Conservation (phyloP, 2,888 invertebrate genomes). For the Hyppa rectilinea region DNA sequence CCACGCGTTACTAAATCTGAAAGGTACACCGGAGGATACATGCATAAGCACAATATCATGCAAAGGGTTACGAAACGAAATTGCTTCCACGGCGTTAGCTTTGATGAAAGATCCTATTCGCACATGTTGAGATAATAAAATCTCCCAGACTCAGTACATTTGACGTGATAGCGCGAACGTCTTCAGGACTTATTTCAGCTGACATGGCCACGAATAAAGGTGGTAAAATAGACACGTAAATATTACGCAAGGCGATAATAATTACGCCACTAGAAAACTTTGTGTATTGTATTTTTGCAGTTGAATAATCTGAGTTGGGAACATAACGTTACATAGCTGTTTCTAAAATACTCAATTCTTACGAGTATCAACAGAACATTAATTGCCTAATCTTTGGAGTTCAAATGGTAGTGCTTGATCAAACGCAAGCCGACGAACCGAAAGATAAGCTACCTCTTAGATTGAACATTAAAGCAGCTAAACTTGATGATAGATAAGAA, state of each 20-base stretch:
- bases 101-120: slow-evolving; percentile 72
- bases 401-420: slow-evolving; percentile 32
- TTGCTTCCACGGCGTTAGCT: slow-evolving; percentile 76
- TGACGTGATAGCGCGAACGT: slow-evolving; percentile 45
- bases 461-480: slow-evolving; percentile 36
- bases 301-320: slow-evolving; percentile 8
- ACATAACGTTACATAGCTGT: slow-evolving; percentile 7
- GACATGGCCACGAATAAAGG: slow-evolving; percentile 44
- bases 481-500: slow-evolving; percentile 29
- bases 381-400: slow-evolving; percentile 27
- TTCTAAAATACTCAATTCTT: slow-evolving; percentile 23
- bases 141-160: slow-evolving; percentile 54
- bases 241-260: slow-evolving; percentile 44
- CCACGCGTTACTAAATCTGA: slow-evolving; percentile 62
- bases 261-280: slow-evolving; percentile 35
- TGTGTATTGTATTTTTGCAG: slow-evolving; percentile 14
- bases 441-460: slow-evolving; percentile 34
- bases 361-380: slow-evolving; percentile 28
- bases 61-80: slow-evolving; percentile 77
- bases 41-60: slow-evolving; percentile 66
- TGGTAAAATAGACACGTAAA: slow-evolving; percentile 41
- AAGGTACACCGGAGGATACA: slow-evolving; percentile 63
- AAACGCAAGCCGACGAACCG: slow-evolving; percentile 25
- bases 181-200: slow-evolving; percentile 47
- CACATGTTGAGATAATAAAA: slow-evolving; percentile 62